phyloP scores from a whole-genome alignment of 2,888 invertebrate species.

The Ophion ellenae region DNA sequence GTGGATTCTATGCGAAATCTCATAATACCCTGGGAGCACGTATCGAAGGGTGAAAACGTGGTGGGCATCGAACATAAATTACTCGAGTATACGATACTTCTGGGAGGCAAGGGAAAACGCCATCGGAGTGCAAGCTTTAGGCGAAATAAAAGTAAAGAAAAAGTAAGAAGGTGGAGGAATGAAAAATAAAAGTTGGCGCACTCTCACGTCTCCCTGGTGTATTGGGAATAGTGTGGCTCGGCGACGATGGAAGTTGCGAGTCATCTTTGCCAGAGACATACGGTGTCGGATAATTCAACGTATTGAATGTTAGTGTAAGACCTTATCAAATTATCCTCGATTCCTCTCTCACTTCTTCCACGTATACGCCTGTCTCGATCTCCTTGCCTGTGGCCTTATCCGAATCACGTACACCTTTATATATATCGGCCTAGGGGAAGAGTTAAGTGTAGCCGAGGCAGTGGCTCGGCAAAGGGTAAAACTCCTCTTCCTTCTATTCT shows the following conservation, averaged over 20 bases:
- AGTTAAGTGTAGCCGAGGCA: conserved; percentile 55
- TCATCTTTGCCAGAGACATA: conserved; percentile 36
- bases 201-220: conserved; percentile 46
- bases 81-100: conserved; percentile 54
- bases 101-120: conserved; percentile 15
- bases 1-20: conserved; percentile 10
- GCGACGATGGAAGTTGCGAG: conserved; percentile 31
- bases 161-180: conserved; percentile 9
- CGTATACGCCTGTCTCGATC: conserved; percentile 48
- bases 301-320: conserved; percentile 74
- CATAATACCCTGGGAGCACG: conserved; percentile 3
- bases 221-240: conserved; percentile 31
- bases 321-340: conserved; percentile 76
- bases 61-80: conserved; percentile 48
- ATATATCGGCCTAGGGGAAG: conserved; percentile 41
- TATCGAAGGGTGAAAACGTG: conserved; percentile 18
- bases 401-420: conserved; percentile 11
- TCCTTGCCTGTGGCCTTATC: conserved; percentile 34
- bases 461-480: conserved; percentile 44
- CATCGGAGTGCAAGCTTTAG: conserved; percentile 41
- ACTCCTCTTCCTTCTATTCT: conserved; percentile 53
- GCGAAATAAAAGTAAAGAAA: conserved; percentile 16
- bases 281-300: conserved; percentile 71
- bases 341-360: conserved; percentile 57
- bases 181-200: conserved; percentile 31